These are phyloP conservation scores for Tachystola acroxantha DNA, from an alignment of 2,888 invertebrate genomes.

Conservation along the genomic window DNA sequence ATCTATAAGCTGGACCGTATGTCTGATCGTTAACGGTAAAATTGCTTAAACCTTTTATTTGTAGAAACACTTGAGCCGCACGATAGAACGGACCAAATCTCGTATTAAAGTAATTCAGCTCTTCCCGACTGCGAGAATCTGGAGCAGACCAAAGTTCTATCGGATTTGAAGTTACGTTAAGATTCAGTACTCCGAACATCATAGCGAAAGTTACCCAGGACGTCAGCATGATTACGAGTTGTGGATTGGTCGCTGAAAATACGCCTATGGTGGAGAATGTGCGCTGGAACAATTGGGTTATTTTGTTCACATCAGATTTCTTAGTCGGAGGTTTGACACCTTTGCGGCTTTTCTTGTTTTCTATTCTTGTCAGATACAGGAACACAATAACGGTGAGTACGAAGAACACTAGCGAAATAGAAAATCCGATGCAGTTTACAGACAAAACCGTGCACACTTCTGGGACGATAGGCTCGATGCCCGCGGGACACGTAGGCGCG, in stretches of 20 bases:
- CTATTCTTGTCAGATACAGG: conserved; percentile 34
- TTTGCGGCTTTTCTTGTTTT: conserved; percentile 19
- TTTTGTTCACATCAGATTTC: conserved; percentile 24
- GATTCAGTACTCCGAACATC: conserved; percentile 81
- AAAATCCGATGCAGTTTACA: conserved; percentile 81
- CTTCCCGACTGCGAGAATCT: conserved; percentile 85
- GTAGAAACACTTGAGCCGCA: conserved; percentile 92
- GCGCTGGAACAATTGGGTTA: conserved; percentile 41
- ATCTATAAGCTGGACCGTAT: conserved; percentile 90
- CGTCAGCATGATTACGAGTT: conserved; percentile 80
- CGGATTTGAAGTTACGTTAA: conserved; percentile 91
- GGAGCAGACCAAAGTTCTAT: conserved; percentile 96
- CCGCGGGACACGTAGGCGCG: conserved; percentile 77
- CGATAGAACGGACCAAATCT: conserved; percentile 94
- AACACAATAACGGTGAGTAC: conserved; percentile 53
- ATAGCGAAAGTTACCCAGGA: conserved; percentile 79
- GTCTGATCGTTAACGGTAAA: conserved; percentile 56
- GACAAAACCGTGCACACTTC: conserved; percentile 77
- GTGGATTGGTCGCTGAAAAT: conserved; percentile 83
- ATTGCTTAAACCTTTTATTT: conserved; percentile 72
- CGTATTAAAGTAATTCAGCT: conserved; percentile 92
- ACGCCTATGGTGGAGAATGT: conserved; percentile 50
- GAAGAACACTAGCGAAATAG: conserved; percentile 77
- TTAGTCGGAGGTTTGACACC: conserved; percentile 12
- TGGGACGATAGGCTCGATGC: conserved; percentile 51